phyloP scores from a whole-genome alignment of 2,113 vertebrate species.

The Hylia prasina region DNA sequence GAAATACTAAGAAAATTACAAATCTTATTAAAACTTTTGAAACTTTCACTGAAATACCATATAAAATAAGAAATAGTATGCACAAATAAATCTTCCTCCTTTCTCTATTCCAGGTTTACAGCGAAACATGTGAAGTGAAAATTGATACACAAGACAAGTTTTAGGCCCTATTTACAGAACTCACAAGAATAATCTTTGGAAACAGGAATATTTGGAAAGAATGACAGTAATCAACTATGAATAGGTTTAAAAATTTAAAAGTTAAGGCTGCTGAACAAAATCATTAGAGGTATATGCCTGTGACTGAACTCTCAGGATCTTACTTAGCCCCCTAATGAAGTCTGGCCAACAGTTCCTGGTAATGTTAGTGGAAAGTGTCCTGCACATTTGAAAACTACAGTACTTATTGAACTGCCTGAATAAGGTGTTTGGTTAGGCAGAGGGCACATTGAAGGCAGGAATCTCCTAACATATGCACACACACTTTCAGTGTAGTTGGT shows the following conservation, averaged over 20 bases:
- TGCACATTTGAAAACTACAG: background rate
- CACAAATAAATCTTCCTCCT: background rate
- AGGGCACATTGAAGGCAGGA: background rate
- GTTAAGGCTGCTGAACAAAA: background rate
- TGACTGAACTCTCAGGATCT: too few relatives aligned
- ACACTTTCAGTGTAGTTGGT: rapidly evolving
- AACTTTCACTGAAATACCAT: background rate
- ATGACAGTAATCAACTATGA: background rate
- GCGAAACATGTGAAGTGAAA: background rate
- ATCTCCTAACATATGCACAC: too few relatives aligned
- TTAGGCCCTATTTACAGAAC: background rate
- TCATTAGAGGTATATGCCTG: background rate
- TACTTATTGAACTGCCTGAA: background rate
- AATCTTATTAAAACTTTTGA: background rate
- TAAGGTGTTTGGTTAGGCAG: background rate
- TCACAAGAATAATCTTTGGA: background rate
- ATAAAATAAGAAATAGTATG: background rate
- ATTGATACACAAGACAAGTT: background rate
- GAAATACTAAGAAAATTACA: background rate
- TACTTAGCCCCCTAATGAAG: background rate
- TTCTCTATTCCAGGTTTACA: background rate
- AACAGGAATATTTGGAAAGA: background rate
- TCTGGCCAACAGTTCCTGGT: background rate
- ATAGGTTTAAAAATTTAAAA: background rate
- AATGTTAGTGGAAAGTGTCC: background rate